Evolutionary conservation across 2,888 invertebrate species (phyloP).

Genomic region (Sussaba pulchella): DNA sequence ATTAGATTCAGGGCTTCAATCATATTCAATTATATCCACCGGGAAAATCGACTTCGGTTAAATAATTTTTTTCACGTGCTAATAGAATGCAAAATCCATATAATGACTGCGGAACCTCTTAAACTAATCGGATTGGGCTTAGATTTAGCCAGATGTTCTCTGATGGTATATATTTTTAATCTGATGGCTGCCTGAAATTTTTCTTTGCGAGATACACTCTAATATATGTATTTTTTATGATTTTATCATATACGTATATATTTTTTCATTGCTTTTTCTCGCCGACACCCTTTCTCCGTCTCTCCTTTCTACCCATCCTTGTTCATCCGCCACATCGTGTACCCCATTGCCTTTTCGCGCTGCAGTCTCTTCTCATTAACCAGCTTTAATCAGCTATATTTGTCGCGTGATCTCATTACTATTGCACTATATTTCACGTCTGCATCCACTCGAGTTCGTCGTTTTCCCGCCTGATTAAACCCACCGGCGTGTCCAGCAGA

Average conservation of each 20-base stretch:
- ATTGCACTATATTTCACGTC: constrained; percentile 15
- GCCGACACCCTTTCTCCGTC: constrained; percentile 40
- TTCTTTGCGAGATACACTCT: no score
- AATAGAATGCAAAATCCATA: no score
- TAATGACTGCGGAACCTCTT: no score
- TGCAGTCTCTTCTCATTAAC: constrained; percentile 20
- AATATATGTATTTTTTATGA: constrained; percentile 32
- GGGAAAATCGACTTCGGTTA: no score
- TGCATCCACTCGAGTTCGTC: constrained; percentile 8
- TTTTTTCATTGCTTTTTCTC: constrained; percentile 31
- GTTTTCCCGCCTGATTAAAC: background rate
- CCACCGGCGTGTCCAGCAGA: background rate
- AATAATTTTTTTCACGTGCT: no score
- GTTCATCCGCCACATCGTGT: constrained; percentile 9
- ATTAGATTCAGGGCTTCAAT: no score
- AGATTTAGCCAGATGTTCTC: no score
- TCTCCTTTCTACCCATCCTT: background rate
- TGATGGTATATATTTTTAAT: no score
- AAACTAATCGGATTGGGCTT: no score
- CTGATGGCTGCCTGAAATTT: no score
- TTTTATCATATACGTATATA: background rate
- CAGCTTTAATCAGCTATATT: constrained; percentile 20
- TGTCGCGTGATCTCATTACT: constrained; percentile 19
- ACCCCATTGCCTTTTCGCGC: constrained; percentile 40
- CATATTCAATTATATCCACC: no score